phyloP scores from a whole-genome alignment of 2,113 vertebrate genomes.

The Bufo bufo region DNA sequence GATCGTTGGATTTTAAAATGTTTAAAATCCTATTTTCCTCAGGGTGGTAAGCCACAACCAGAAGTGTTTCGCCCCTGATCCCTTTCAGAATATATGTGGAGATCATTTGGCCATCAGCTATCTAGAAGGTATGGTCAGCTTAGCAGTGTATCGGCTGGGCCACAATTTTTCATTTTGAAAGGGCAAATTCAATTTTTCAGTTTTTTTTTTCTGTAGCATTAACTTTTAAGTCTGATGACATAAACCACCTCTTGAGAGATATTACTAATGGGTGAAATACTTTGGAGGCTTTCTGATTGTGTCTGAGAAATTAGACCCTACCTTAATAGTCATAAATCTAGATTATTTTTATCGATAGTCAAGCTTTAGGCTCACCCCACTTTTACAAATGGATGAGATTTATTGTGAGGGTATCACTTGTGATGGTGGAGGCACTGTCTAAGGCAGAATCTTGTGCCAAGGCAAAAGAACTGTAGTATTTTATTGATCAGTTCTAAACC shows the following conservation, averaged over 20 bases:
- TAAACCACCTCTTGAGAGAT: background rate
- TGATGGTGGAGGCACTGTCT: slow-evolving; percentile 65
- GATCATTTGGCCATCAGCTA: too few relatives aligned
- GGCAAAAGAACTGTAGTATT: slow-evolving; percentile 99
- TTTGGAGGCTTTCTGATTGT: background rate
- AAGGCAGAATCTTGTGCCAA: slow-evolving; percentile 69
- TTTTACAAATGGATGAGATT: slow-evolving; percentile 33
- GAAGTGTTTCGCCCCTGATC: too few relatives aligned
- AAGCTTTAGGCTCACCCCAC: slow-evolving; percentile 16
- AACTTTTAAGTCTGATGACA: background rate
- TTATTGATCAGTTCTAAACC: slow-evolving; percentile 99
- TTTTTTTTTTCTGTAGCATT: background rate
- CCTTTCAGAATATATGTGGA: too few relatives aligned
- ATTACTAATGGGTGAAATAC: background rate
- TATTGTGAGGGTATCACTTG: slow-evolving; percentile 27
- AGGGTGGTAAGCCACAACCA: too few relatives aligned
- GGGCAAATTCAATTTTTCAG: background rate
- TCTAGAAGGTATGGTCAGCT: too few relatives aligned
- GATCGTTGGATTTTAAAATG: too few relatives aligned
- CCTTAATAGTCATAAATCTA: slow-evolving; percentile 19
- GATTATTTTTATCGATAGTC: background rate
- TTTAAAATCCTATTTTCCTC: too few relatives aligned
- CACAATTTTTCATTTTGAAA: background rate
- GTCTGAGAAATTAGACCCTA: background rate
- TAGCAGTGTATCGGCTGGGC: background rate